Evolutionary conservation across 2,113 vertebrate species (phyloP), one percentile per base, ranked within the genome.

Genomic region (Forbesichthys papilliferus): DNA sequence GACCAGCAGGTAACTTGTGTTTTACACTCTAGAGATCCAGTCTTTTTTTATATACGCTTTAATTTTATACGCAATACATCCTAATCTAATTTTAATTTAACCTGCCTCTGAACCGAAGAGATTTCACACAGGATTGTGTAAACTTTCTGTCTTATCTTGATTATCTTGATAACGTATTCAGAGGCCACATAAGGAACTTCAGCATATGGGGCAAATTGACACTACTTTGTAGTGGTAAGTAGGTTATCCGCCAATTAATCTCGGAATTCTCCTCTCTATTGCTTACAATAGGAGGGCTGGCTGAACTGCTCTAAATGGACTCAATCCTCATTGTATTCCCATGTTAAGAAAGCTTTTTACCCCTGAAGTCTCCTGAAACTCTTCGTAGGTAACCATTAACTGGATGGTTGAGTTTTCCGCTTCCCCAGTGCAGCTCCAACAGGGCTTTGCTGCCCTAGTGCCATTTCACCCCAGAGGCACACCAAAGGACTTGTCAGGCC

Each of bases 401-500:
- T 60, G 57, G 51, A 78, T 61, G 76, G 73, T 74, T 74, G 80
- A 46, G 69, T 68, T 60, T 82, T 83, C 52, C 78, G 76, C 48
- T 69, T 71, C 69, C 71, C 66, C 58, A 49, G 66, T 54, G 20
- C 20, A 73, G 60, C 62, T 20, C 54, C 69, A 42, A 61, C 73
- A 27, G 52, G 67, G 36, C 68, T 10, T 12, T 33, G 53, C 68
- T 68, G 78, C 69, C 69, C 58, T 59, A 68, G 77, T 78, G 80
- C 66, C 16, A 3, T 66, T 80, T 85, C 72, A 83, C 71, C 63
- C 56, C 34, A 56, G 82, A 88, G 73, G 71, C 80, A 76, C 71
- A 78, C 74, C 84, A 73, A 73, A 82, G 71, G 77, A 80, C 79
- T 73, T 89, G 89, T 92, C 87, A 90, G 71, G 64, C 55, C 75